Percentiles rank a stretch among this genome's conserved stretches.
Evolutionary conservation across 2,797 vertebrate genomes (phyloP).

Genomic region (Molossus alvarezi): DNA sequence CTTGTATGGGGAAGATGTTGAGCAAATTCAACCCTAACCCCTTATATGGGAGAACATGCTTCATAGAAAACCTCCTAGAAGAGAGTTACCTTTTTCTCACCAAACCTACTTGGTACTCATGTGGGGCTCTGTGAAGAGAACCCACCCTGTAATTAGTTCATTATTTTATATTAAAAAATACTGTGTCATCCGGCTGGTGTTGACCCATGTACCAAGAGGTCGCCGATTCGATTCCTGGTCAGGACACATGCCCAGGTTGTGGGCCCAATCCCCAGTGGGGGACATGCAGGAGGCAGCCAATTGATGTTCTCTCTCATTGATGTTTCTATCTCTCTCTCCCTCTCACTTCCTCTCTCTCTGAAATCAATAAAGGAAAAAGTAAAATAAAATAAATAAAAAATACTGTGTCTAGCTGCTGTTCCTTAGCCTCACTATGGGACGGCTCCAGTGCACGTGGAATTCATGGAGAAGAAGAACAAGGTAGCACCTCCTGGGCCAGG

Average conservation of each 20-base stretch:
- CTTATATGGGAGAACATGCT: background rate
- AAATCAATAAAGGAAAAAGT: too few relatives aligned
- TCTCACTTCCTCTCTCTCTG: too few relatives aligned
- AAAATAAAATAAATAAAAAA: background rate
- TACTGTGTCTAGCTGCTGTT: background rate
- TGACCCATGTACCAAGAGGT: too few relatives aligned
- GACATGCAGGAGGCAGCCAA: too few relatives aligned
- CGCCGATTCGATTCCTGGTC: too few relatives aligned
- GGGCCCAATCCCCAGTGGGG: too few relatives aligned
- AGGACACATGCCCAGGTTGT: too few relatives aligned
- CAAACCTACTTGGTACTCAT: background rate
- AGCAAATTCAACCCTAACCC: background rate
- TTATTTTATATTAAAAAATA: background rate
- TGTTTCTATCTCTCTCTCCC: too few relatives aligned
- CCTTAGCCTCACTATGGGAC: background rate
- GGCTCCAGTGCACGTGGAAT: background rate
- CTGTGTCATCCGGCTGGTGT: too few relatives aligned
- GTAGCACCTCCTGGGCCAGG: background rate
- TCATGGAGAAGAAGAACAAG: background rate
- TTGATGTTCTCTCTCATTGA: too few relatives aligned
- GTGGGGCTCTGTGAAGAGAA: background rate
- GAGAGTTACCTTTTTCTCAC: background rate
- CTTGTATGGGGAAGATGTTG: background rate
- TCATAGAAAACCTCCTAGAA: background rate
- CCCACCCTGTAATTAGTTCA: background rate